Base-by-base conservation (phyloP, 2,113 vertebrate species). In the Caranx melampygus region DNA sequence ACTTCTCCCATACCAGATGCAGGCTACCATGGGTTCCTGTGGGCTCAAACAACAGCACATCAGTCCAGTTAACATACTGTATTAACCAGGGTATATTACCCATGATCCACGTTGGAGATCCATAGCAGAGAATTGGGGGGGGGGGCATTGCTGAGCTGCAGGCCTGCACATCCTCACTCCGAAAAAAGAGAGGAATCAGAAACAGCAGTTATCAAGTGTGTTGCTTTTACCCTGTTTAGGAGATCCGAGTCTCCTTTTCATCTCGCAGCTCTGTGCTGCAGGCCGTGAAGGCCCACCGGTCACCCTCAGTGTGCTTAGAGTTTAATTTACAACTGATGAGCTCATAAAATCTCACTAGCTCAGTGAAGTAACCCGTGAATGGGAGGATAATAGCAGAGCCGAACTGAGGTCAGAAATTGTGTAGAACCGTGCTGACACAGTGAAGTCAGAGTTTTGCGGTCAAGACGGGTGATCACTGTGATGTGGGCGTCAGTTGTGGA, bases 281-380 rank as follows among this genome's bases (percentile, higher is more conserved):
- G 55, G 59, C 57, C 34, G 3, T 45, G 35, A 65, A 73, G 66
- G 45, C 69, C 57, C n/a, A 13, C 76, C 4, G 21, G 72, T 57
- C 67, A 49, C 70, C 84, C 83, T 82, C 81, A 33, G 83, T 92
- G 90, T 91, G 93, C 91, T 92, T 86, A 82, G 75, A 81, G 83
- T 82, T 88, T 64, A 66, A 76, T 83, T 65, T 85, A 75, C 72
- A 79, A 65, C 67, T 8, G 34, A 57, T 15, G 70, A 74, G 75
- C 81, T 81, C 68, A 60, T 45, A 65, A 60, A 75, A 84, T 52
- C 49, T 76, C 40, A 62, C 74, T 15, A 18, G 79, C 26, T 74
- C 40, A 9, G 60, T 45, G 40, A 70, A 57, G 21, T 70, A 40
- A 78, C 69, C 76, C 45, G 47, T 64, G 26, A 61, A 66, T 54